Evolutionary conservation across 1,140 invertebrate genomes (phyloP).

Genomic region (Neodiprion virginianus): DNA sequence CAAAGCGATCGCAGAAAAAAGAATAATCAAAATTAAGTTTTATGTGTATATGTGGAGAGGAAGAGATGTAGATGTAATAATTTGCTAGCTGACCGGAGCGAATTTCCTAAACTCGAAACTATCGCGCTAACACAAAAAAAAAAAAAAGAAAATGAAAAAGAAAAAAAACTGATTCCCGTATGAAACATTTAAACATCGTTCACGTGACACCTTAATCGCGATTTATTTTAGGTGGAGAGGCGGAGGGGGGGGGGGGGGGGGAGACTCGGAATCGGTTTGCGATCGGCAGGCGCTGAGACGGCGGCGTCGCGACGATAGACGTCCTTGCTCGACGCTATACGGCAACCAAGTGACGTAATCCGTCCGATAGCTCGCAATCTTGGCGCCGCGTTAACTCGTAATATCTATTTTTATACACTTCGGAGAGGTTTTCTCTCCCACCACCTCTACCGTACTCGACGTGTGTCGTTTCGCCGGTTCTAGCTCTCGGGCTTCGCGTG

Average conservation of each 20-base stretch:
- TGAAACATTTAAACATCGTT: too few species aligned
- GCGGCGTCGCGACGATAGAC: conserved; percentile 39
- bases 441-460: conserved; percentile 11
- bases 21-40: too few species aligned
- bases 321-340: conserved; percentile 41
- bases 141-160: too few species aligned
- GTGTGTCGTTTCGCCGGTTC: conserved; percentile 19
- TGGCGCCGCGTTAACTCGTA: conserved; percentile 59
- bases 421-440: conserved; percentile 37
- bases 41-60: too few species aligned
- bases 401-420: conserved; percentile 58
- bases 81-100: too few species aligned
- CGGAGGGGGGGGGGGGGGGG: conserved; percentile 26
- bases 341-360: conserved; percentile 56
- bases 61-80: too few species aligned
- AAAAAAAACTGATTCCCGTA: too few species aligned
- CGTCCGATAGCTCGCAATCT: conserved; percentile 60
- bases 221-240: too few species aligned
- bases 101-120: too few species aligned
- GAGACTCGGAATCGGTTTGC: conserved; percentile 20
- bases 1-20: too few species aligned
- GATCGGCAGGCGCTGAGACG: conserved; percentile 3
- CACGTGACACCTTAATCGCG: too few species aligned
- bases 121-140: too few species aligned
- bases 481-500: conserved; percentile 12